A percentile compares a stretch with the other conserved stretches of the same genome.
Conservation (phyloP, 1,140 invertebrate genomes). For the fruit fly (Drosophila melanogaster) region DNA sequence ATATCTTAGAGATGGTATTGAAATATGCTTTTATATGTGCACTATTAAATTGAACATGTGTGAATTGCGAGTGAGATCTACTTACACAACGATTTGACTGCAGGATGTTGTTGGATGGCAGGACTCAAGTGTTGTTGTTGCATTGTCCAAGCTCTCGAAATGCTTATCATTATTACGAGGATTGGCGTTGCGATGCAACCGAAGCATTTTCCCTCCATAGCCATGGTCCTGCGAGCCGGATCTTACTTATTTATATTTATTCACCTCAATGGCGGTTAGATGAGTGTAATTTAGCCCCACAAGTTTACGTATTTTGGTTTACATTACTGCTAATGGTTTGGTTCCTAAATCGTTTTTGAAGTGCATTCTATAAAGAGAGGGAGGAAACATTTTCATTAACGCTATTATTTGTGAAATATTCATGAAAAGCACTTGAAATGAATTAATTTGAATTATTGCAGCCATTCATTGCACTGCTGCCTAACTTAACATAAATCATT, state of each 20-base stretch:
- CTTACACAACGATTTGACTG: slow-evolving; percentile 68
- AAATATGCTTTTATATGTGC: neutral
- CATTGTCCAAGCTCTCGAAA: slow-evolving; percentile 40
- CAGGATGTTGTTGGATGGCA: slow-evolving; percentile 27
- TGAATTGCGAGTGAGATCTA: slow-evolving; percentile 9
- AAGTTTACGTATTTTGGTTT: neutral
- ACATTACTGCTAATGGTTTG: slow-evolving; percentile 13
- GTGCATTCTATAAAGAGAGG: slow-evolving; percentile 13
- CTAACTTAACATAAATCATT: too few species aligned
- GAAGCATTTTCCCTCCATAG: slow-evolving; percentile 22
- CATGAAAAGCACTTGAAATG: neutral
- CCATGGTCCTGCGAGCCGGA: slow-evolving; percentile 26
- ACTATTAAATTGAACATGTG: neutral
- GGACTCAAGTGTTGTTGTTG: slow-evolving; percentile 35
- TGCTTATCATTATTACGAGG: slow-evolving; percentile 30
- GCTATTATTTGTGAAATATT: slow-evolving; percentile 1
- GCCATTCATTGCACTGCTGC: neutral
- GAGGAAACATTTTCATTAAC: neutral
- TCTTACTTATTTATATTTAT: slow-evolving; percentile 13
- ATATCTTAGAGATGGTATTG: neutral
- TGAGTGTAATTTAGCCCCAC: neutral
- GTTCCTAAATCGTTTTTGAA: neutral
- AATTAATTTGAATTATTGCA: neutral
- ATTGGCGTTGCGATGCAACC: slow-evolving; percentile 30
- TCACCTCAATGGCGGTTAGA: neutral